Evolutionary conservation across 1,140 invertebrate genomes (phyloP).

Genomic region (Scaptomyza hsui): DNA sequence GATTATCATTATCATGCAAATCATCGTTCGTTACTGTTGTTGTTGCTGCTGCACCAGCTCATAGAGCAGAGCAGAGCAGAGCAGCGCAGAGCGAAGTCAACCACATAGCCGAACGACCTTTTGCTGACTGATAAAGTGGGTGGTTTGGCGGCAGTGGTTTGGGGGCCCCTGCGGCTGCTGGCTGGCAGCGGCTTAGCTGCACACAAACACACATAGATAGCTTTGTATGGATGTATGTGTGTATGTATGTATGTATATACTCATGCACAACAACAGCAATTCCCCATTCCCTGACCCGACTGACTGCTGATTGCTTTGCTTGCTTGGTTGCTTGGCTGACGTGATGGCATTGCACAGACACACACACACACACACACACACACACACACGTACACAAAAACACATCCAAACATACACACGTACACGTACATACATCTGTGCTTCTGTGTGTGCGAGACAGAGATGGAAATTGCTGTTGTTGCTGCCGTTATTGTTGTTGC

Average conservation of each 20-base stretch:
- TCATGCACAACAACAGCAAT: slow-evolving; percentile 49
- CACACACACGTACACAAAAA: slow-evolving; percentile 8
- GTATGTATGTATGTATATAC: slow-evolving; percentile 15
- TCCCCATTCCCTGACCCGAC: slow-evolving; percentile 66
- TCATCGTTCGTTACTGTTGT: slow-evolving; percentile 4
- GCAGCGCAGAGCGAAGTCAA: slow-evolving; percentile 33
- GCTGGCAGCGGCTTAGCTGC: slow-evolving; percentile 64
- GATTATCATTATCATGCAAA: slow-evolving; percentile 9
- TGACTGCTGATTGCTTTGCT: slow-evolving; percentile 81
- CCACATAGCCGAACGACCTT: slow-evolving; percentile 75
- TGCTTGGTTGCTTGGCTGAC: slow-evolving; percentile 67
- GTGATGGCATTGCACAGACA: slow-evolving; percentile 61
- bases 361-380: slow-evolving; percentile 40
- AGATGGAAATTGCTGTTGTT: slow-evolving; percentile 29
- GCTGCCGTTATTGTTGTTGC: slow-evolving; percentile 27
- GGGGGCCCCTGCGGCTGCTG: slow-evolving; percentile 53
- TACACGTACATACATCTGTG: slow-evolving; percentile 2
- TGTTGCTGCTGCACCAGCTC: neutral
- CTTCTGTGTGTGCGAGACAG: slow-evolving; percentile 37
- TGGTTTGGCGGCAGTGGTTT: slow-evolving; percentile 43
- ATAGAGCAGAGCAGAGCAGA: neutral
- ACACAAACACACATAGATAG: slow-evolving; percentile 22
- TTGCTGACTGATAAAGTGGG: slow-evolving; percentile 78
- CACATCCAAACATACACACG: slow-evolving; percentile 3
- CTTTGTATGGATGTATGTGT: slow-evolving; percentile 2